Conservation (phyloP, 1,140 invertebrate genomes). For the Halotydeus destructor region DNA sequence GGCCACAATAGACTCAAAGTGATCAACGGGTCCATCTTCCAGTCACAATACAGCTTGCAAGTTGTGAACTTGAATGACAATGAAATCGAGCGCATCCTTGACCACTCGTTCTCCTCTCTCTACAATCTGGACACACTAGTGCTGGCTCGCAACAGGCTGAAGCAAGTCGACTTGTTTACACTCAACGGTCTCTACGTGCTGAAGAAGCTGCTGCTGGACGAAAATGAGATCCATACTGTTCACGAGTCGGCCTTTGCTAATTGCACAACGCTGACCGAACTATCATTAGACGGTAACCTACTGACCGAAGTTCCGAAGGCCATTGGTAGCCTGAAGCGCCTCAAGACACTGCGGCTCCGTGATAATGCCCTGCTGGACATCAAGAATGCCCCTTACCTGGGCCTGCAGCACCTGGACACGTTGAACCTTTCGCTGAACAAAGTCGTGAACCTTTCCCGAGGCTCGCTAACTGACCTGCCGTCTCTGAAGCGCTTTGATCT, state of each 20-base stretch:
- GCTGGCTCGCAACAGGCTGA: constrained; percentile 53
- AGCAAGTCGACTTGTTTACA: constrained; percentile 46
- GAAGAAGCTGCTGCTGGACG: constrained; percentile 49
- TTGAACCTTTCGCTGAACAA: constrained; percentile 66
- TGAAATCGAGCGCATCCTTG: constrained; percentile 48
- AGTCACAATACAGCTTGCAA: constrained; percentile 55
- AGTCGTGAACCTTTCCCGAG: constrained; percentile 58
- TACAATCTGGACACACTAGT: constrained; percentile 59
- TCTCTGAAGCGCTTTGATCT: constrained; percentile 67
- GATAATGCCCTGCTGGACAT: constrained; percentile 53
- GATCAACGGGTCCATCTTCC: constrained; percentile 56
- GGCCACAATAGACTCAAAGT: constrained; percentile 59
- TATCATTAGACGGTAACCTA: constrained; percentile 60
- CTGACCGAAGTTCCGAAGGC: constrained; percentile 47
- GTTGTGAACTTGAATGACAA: constrained; percentile 59
- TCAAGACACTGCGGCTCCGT: constrained; percentile 54
- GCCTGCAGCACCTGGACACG: constrained; percentile 53
- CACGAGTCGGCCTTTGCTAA: constrained; percentile 60
- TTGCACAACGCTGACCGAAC: constrained; percentile 49
- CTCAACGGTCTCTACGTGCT: constrained; percentile 55
- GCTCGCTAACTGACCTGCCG: constrained; percentile 48
- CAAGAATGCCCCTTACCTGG: constrained; percentile 46
- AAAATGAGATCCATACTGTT: constrained; percentile 48
- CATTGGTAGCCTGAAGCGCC: constrained; percentile 44
- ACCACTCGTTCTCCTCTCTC: constrained; percentile 55